Percentiles rank a stretch among this genome's conserved stretches.
Conservation (phyloP, 2,888 invertebrate species). For the Drosophila nr. perissopoda region DNA sequence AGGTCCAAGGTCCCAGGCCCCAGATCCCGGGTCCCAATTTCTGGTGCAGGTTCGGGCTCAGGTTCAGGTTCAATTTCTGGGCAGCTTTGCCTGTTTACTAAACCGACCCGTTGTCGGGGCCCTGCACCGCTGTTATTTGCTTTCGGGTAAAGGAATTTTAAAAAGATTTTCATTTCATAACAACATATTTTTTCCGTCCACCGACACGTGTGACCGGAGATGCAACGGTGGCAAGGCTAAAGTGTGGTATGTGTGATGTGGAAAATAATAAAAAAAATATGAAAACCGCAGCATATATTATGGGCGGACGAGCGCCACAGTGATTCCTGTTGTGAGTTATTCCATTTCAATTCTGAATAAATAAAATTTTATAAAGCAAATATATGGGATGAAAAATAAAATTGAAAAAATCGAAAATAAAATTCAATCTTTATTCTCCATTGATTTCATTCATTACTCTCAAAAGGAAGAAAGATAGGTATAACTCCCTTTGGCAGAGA, state of each 20-base stretch:
- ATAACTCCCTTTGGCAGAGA: background rate
- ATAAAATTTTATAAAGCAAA: background rate
- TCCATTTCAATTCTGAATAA: background rate
- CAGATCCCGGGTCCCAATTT: constrained; percentile 1
- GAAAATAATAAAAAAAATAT: constrained; percentile 23
- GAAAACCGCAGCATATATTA: constrained; percentile 35
- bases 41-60: constrained; percentile 1
- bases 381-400: background rate
- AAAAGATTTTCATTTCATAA: constrained; percentile 74
- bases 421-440: background rate
- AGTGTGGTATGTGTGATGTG: constrained; percentile 65
- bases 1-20: constrained; percentile 5
- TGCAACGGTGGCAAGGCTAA: constrained; percentile 23
- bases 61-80: background rate
- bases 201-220: constrained; percentile 39
- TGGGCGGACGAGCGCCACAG: constrained; percentile 23
- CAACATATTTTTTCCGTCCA: constrained; percentile 44
- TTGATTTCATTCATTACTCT: background rate
- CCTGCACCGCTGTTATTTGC: constrained; percentile 59
- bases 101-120: constrained; percentile 21
- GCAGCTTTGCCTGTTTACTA: constrained; percentile 57
- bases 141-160: constrained; percentile 70
- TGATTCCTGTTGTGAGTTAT: constrained; percentile 7
- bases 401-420: background rate
- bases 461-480: background rate